A percentile compares a stretch with the other conserved stretches of the same genome.
Conservation (phyloP, 2,888 invertebrate genomes). For the Polyommatus iphigenia region DNA sequence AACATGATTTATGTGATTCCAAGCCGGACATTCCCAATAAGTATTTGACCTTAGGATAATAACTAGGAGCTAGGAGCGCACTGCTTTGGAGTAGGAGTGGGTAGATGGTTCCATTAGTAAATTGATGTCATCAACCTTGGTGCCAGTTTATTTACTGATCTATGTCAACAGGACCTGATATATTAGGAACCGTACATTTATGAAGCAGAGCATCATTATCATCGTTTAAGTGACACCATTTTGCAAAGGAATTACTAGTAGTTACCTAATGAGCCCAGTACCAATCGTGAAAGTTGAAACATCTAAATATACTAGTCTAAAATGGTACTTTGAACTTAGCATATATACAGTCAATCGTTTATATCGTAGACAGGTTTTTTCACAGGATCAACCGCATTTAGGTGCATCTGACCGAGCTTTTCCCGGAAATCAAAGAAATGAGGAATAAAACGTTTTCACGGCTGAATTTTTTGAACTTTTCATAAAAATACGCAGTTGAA, state of each 20-base stretch:
- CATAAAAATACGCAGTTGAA: no score
- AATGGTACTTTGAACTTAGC: no score
- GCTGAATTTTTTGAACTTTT: no score
- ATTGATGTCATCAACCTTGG: slow-evolving; percentile 4
- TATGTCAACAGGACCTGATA: neutral
- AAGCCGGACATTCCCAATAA: slow-evolving; percentile 13
- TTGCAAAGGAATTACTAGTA: neutral
- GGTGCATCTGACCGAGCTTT: no score
- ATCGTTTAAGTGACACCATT: neutral
- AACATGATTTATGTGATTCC: neutral
- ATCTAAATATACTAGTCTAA: no score
- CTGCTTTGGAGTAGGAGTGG: neutral
- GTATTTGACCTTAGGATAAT: slow-evolving; percentile 13
- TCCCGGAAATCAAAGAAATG: no score
- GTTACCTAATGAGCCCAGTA: neutral
- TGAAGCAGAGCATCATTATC: neutral
- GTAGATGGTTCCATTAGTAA: neutral
- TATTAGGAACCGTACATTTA: neutral
- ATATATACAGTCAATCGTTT: no score
- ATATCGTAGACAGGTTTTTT: no score
- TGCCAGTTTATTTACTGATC: neutral
- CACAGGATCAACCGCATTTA: no score
- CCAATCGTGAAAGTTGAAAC: no score
- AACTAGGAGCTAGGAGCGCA: neutral
- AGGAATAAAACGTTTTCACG: no score